A percentile compares a stretch with the other conserved stretches of the same genome.
Evolutionary conservation across 2,888 invertebrate genomes (phyloP).

Genomic region (Mayetiola destructor): DNA sequence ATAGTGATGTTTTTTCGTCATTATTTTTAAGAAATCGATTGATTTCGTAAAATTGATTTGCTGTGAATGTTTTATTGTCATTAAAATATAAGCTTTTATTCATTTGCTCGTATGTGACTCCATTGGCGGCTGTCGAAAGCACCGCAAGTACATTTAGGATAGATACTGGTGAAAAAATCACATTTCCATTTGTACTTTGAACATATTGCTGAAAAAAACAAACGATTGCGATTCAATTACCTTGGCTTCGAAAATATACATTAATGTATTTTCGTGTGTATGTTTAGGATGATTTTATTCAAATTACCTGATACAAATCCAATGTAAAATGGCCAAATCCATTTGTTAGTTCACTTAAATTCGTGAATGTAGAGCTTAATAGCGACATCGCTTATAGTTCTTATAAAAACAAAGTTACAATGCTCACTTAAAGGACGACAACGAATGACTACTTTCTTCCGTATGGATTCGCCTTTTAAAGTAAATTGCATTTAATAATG

Average conservation of each 20-base stretch:
- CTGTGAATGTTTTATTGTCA: constrained; percentile 23
- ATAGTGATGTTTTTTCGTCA: constrained; percentile 24
- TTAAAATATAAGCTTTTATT: constrained; percentile 41
- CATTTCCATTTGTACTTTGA: not conserved
- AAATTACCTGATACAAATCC: constrained; percentile 14
- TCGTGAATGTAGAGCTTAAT: not conserved
- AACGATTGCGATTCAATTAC: not conserved
- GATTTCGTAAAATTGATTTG: constrained; percentile 24
- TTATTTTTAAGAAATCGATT: constrained; percentile 21
- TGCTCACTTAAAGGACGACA: not conserved
- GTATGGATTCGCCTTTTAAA: constrained; percentile 1
- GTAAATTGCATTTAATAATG: not conserved
- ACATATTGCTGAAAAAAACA: constrained; percentile 2
- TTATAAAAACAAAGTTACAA: not conserved
- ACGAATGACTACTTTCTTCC: not conserved
- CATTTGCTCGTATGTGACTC: constrained; percentile 46
- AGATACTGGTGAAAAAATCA: constrained; percentile 47
- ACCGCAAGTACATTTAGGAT: constrained; percentile 56
- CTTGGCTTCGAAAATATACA: not conserved
- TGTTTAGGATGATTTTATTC: constrained; percentile 1
- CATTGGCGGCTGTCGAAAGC: constrained; percentile 55
- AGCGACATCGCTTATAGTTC: not conserved
- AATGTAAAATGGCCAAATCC: constrained; percentile 6
- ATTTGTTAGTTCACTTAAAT: not conserved
- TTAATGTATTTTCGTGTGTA: not conserved